Conservation (phyloP, 2,113 vertebrate species). For the Mobula hypostoma region DNA sequence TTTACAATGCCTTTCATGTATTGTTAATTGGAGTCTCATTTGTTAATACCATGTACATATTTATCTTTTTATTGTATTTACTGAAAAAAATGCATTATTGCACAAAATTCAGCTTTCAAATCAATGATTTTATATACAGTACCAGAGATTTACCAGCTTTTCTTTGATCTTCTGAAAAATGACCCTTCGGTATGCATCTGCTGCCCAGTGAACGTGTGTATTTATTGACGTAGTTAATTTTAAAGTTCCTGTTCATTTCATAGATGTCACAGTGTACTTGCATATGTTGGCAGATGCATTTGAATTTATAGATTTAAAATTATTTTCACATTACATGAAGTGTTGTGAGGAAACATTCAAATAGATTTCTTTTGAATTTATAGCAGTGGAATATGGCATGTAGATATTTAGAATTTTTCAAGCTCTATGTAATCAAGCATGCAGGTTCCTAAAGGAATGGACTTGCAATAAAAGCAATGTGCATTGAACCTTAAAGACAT, state of each 20-base stretch:
- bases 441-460: background rate
- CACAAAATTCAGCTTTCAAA: background rate
- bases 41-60: constrained; percentile 34
- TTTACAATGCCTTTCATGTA: background rate
- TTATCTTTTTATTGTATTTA: constrained; percentile 16
- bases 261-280: background rate
- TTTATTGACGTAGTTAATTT: background rate
- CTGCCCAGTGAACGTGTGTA: background rate
- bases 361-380: constrained; percentile 8
- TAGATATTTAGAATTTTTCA: constrained; percentile 1
- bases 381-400: background rate
- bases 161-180: background rate
- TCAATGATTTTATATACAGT: background rate
- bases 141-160: background rate
- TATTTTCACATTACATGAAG: background rate
- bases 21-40: background rate
- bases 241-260: background rate
- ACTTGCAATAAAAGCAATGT: background rate
- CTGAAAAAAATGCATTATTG: background rate
- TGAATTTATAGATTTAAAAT: constrained; percentile 7
- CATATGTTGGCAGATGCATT: background rate
- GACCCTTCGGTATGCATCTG: background rate
- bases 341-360: background rate
- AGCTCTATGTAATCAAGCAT: background rate
- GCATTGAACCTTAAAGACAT: background rate